These are phyloP conservation scores for Cerastis leucographa DNA, from an alignment of 2,888 invertebrate species.

Conservation along the genomic window DNA sequence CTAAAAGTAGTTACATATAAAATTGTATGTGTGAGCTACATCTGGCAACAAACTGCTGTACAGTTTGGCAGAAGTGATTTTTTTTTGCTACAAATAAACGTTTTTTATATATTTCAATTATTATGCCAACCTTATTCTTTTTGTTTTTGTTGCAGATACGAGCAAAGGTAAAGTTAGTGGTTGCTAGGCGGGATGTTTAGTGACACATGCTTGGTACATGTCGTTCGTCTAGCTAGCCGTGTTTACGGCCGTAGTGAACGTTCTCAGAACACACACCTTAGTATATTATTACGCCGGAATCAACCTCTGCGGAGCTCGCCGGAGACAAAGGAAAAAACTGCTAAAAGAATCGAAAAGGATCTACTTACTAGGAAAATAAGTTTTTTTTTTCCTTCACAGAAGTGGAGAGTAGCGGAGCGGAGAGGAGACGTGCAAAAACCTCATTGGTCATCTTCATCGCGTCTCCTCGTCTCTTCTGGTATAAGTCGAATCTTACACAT, in stretches of 20 bases:
- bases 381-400: too few relatives aligned
- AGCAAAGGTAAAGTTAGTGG: constrained; percentile 77
- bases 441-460: too few relatives aligned
- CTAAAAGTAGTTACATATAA: too few relatives aligned
- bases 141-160: constrained; percentile 74
- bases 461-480: too few relatives aligned
- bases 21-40: too few relatives aligned
- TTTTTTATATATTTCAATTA: too few relatives aligned
- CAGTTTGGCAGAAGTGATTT: too few relatives aligned
- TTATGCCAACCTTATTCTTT: neutral
- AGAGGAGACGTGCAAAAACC: too few relatives aligned
- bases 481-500: too few relatives aligned
- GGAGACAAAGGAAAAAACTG: constrained; percentile 78
- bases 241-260: constrained; percentile 58
- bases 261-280: constrained; percentile 74
- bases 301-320: constrained; percentile 75
- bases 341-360: constrained; percentile 74
- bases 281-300: constrained; percentile 77
- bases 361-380: constrained; percentile 48
- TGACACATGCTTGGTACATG: constrained; percentile 79
- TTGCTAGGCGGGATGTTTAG: constrained; percentile 76
- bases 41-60: too few relatives aligned
- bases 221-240: constrained; percentile 70
- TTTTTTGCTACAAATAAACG: too few relatives aligned
- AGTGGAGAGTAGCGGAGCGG: too few relatives aligned